Evolutionary conservation across 2,797 vertebrate species (phyloP).

Genomic region (Sciurus vulgaris): DNA sequence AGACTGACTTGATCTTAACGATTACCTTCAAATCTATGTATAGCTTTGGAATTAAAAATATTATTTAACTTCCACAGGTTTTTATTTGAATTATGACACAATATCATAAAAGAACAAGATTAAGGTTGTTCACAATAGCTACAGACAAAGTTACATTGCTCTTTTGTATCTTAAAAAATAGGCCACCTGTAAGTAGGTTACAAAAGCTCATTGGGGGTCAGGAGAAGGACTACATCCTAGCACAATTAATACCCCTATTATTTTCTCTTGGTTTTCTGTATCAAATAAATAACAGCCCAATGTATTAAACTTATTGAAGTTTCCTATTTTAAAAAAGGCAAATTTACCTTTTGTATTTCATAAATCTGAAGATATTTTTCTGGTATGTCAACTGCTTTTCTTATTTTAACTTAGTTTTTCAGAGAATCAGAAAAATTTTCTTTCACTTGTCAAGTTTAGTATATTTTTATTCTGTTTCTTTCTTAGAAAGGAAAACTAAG

Average conservation of each 20-base stretch:
- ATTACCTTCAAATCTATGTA: neutral
- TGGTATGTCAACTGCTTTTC: neutral
- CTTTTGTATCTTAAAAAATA: conserved; percentile 87
- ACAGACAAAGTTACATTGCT: conserved; percentile 63
- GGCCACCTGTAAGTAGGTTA: conserved; percentile 91
- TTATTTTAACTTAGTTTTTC: neutral
- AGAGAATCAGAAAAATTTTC: conserved; percentile 13
- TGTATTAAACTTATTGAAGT: conserved; percentile 15
- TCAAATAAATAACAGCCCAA: conserved; percentile 21
- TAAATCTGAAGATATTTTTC: neutral
- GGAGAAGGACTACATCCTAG: neutral
- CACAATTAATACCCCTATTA: neutral
- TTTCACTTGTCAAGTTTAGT: conserved; percentile 32
- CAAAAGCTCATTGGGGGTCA: conserved; percentile 73
- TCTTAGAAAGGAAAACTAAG: conserved; percentile 45
- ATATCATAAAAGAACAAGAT: conserved; percentile 58
- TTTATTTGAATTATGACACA: conserved; percentile 66
- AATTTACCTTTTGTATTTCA: conserved; percentile 16
- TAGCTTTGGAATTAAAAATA: conserved; percentile 55
- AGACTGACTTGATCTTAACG: conserved; percentile 38
- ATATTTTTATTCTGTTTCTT: conserved; percentile 26
- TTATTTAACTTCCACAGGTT: conserved; percentile 6
- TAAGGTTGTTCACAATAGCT: conserved; percentile 56
- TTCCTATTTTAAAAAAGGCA: conserved; percentile 24
- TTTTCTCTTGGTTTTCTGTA: conserved; percentile 49